Evolutionary conservation across 2,113 vertebrate genomes (phyloP), one percentile per base, ranked within the genome.

Genomic region (Nicator chloris): DNA sequence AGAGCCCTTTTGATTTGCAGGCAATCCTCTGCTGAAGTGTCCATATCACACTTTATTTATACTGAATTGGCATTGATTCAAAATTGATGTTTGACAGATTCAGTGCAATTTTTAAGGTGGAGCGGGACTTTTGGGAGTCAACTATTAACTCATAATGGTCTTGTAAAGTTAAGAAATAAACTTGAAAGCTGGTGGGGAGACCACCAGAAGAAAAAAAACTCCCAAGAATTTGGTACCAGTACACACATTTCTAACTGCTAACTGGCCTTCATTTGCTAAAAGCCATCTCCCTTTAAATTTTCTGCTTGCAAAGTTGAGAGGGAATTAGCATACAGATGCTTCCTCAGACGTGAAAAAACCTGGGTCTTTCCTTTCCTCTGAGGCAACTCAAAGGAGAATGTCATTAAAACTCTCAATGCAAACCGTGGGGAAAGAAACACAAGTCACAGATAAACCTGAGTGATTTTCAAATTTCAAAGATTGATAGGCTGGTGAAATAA

Each of bases 271-370:
- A 21, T 71, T 78, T 94, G 53, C 64, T 86, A 86, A 92, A 92
- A 93, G n/a, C 61, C 73, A 75, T 61, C 83, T 76, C 88, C 77
- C 86, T 96, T 95, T 92, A 94, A 88, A 96, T 94, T 78, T 92
- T 92, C 71, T 86, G 72, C 72, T 69, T 64, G 72, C 56, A 47
- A 96, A 96, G 86, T 93, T 92, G 82, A 82, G 69, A 84, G 68
- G 22, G 39, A 92, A 96, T 96, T 95, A 95, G 88, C 88, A 94
- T 95, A 94, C 95, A 96, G 94, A 96, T 94, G 86, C 95, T 92
- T 94, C 93, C 93, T 95, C 88, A 90, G 90, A 95, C 81, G 80
- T 91, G 37, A 82, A 85, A 95, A 95, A 95, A 89, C 40, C 81
- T 79, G 63, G 45, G 35, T 65, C 92, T 91, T 93, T 79, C 90